These are phyloP conservation scores for Cheirogaleus major DNA, from an alignment of 2,797 vertebrate genomes.

Conservation along the genomic window DNA sequence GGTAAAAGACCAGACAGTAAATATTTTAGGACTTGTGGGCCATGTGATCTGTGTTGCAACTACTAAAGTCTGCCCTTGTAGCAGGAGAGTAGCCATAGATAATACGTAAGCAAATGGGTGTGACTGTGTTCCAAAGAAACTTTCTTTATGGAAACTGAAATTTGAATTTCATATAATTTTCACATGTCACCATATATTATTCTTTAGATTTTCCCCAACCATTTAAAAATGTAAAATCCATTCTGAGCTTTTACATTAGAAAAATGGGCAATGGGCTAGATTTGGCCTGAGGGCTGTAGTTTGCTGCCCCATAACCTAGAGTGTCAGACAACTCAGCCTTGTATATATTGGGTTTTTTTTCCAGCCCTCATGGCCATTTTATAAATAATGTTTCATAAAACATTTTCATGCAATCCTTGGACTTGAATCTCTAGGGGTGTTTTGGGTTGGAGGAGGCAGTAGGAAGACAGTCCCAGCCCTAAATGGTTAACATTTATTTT, in stretches of 20 bases:
- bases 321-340: not conserved
- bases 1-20: not conserved
- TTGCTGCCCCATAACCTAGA: not conserved
- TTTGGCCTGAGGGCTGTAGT: not conserved
- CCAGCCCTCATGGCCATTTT: not conserved
- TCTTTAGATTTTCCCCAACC: not conserved
- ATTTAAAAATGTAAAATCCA: not conserved
- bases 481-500: constrained; percentile 77
- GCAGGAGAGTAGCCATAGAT: not conserved
- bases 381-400: constrained; percentile 54
- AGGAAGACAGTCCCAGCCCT: not conserved
- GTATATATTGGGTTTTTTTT: not conserved
- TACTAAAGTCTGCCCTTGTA: not conserved
- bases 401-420: constrained; percentile 39
- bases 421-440: not conserved
- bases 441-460: not conserved
- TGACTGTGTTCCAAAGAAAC: not conserved
- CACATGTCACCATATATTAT: not conserved
- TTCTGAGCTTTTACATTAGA: not conserved
- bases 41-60: not conserved
- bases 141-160: constrained; percentile 43
- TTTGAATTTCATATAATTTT: constrained; percentile 40
- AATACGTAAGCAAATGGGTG: not conserved
- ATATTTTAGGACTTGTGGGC: not conserved
- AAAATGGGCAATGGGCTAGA: not conserved